Base-by-base conservation (phyloP, 2,888 invertebrate species). In the Orchesellides sinensis region DNA sequence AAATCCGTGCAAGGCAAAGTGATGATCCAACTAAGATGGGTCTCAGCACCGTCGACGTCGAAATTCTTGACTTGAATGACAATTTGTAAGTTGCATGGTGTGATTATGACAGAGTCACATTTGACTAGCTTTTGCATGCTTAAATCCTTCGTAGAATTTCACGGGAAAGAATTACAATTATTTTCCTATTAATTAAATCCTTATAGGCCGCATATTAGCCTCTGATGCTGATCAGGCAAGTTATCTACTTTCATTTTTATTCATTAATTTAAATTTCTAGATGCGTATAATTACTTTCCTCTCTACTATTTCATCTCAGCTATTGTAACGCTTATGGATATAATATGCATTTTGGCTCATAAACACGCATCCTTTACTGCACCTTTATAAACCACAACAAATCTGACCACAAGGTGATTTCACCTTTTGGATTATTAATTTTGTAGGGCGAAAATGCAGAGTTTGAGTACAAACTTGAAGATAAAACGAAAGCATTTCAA, bases 1-100 rank as follows among this genome's bases (percentile, higher is more conserved):
- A 96, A 89, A 95, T 95, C 0, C 95, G 96, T 90, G 92, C 94
- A 6, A 89, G 89, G 14, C 90, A 90, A 88, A 88, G 88, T 56
- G 95, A 96, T 89, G 96, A 95, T 89, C 94, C 95, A 0, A 89
- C 94, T 45, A 94, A 95, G 89, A 93, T 94, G 29, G 94, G 95
- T 0, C 91, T 93, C 4, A 95, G 96, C 0, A 91, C 94, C 69
- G 92, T 95, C 0, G 95, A 95, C 89, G 91, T 96, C 0, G 93
- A 95, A 90, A 91, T 96, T 2, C 89, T 94, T 45, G 96, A 96
- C 89, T 90, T 96, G 10, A 96, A 96, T 88, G 96, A 96, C 89
- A 96, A 96, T 90, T 90, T 95, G 23, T 86, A 85, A 85, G 85
- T 72, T 0, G 29, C 10, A 40, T 45, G 17, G 21, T 8, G 35